These are phyloP conservation scores for Empidonax alnorum DNA, from an alignment of 2,113 vertebrate genomes.

Conservation along the genomic window DNA sequence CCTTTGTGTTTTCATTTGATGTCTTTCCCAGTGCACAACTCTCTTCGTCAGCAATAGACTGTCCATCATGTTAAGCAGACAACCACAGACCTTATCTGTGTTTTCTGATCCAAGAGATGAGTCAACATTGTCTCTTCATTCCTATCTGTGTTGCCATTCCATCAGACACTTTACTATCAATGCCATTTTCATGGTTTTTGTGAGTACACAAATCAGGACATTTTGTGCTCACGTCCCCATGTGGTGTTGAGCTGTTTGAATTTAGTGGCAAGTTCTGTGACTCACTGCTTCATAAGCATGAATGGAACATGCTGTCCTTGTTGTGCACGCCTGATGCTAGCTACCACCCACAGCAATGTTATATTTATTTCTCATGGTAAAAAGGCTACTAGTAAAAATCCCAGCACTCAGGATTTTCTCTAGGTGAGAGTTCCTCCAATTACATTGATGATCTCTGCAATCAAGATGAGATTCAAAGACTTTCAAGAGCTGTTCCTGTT, in stretches of 20 bases:
- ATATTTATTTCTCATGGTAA: neutral
- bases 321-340: neutral
- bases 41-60: neutral
- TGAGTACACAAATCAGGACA: neutral
- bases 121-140: neutral
- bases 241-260: neutral
- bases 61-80: neutral
- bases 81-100: neutral
- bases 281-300: neutral
- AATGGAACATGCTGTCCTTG: neutral
- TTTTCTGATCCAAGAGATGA: constrained; percentile 3
- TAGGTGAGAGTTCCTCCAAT: neutral
- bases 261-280: neutral
- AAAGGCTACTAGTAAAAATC: neutral
- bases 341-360: neutral
- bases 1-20: neutral
- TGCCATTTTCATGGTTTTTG: neutral
- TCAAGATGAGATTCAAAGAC: neutral
- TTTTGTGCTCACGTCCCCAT: neutral
- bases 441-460: neutral
- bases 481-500: neutral
- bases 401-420: neutral
- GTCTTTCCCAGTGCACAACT: neutral
- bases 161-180: neutral
- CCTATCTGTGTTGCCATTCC: neutral